These are phyloP conservation scores for Diplolepis rosae DNA, from an alignment of 2,888 invertebrate genomes.

Conservation along the genomic window DNA sequence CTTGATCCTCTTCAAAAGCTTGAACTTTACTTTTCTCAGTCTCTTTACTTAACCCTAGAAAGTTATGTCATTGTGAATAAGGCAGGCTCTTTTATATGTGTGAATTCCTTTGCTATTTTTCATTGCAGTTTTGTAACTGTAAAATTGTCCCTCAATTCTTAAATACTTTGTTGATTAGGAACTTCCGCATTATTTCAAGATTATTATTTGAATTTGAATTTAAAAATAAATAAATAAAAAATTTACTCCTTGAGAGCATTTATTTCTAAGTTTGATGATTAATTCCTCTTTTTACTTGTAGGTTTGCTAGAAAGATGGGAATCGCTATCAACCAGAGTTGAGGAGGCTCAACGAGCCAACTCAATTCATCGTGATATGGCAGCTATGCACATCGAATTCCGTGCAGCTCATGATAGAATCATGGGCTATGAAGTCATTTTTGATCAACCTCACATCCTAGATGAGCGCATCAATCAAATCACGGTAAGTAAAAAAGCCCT, in stretches of 20 bases:
- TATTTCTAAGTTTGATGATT: not conserved
- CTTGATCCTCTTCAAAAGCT: constrained; percentile 14
- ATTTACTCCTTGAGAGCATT: not conserved
- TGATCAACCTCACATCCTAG: constrained; percentile 70
- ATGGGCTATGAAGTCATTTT: constrained; percentile 64
- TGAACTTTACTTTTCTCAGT: not conserved
- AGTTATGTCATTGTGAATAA: constrained; percentile 14
- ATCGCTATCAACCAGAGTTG: constrained; percentile 71
- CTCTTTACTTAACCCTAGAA: not conserved
- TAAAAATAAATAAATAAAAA: not conserved
- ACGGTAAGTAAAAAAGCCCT: constrained; percentile 70
- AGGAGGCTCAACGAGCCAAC: constrained; percentile 70
- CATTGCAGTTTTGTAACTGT: not conserved
- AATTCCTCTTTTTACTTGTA: constrained; percentile 52
- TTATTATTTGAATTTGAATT: not conserved
- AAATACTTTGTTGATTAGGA: not conserved
- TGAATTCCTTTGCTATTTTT: constrained; percentile 10
- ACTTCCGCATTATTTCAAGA: not conserved
- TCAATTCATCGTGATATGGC: constrained; percentile 71
- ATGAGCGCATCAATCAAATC: constrained; percentile 71
- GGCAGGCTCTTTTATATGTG: constrained; percentile 25
- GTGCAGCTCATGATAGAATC: constrained; percentile 66
- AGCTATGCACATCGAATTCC: constrained; percentile 66
- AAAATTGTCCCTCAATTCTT: not conserved
- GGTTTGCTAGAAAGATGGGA: constrained; percentile 74